A percentile compares a stretch with the other conserved stretches of the same genome.
These are phyloP conservation scores for Agapornis canus DNA, from an alignment of 2,797 vertebrate species.

Conservation along the genomic window DNA sequence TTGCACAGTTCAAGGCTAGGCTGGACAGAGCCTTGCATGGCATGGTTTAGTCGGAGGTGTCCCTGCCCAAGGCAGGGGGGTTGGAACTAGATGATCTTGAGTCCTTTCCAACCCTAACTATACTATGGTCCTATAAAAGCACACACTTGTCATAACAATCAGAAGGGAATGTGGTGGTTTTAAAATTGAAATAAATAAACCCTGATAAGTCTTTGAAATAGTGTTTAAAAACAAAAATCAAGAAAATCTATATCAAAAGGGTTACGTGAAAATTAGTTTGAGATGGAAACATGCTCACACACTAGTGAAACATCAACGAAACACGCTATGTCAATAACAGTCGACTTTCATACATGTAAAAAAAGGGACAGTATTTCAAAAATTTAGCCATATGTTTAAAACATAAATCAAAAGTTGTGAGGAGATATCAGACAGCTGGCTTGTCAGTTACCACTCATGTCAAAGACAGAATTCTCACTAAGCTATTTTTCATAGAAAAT, in stretches of 20 bases:
- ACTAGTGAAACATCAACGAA: not conserved
- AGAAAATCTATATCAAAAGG: not conserved
- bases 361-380: not conserved
- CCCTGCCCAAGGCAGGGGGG: no score
- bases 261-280: not conserved
- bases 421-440: not conserved
- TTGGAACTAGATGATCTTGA: no score
- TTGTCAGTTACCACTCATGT: conserved; percentile 11
- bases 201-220: not conserved
- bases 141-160: not conserved
- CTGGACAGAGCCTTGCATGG: no score
- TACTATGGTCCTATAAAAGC: not conserved
- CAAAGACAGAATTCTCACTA: not conserved
- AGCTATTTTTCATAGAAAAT: not conserved
- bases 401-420: not conserved
- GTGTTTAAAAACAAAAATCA: not conserved
- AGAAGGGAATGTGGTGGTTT: not conserved
- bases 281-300: not conserved
- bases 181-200: not conserved
- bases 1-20: no score
- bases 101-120: no score
- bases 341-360: not conserved
- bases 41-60: no score
- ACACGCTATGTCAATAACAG: not conserved
- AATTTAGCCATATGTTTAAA: not conserved